A percentile compares a stretch with the other conserved stretches of the same genome.
Evolutionary conservation across 30 jellyfish, hydroid and myxozoan species (phyloP).

Genomic region (Cassiopea andromeda): DNA sequence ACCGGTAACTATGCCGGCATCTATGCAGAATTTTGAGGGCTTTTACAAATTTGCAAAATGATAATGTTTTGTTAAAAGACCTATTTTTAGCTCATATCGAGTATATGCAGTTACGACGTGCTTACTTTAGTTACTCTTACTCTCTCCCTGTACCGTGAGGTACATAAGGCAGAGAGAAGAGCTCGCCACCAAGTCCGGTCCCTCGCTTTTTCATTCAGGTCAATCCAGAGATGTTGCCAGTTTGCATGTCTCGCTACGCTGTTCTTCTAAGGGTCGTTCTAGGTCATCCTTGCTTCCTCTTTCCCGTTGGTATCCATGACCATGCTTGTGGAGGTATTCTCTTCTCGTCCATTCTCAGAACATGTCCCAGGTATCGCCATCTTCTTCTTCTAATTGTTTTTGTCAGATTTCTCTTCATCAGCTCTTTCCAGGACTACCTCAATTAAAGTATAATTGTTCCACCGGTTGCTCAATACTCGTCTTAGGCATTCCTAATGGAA

Average conservation of each 20-base stretch:
- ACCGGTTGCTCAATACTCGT: neutral
- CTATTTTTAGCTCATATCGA: no score
- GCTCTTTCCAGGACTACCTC: neutral
- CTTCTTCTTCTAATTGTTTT: neutral
- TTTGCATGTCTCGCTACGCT: neutral
- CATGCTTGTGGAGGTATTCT: neutral
- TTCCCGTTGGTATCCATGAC: neutral
- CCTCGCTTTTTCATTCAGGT: neutral
- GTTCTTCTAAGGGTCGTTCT: neutral
- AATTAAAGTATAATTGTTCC: neutral
- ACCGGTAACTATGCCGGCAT: no score
- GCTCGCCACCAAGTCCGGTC: neutral
- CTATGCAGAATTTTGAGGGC: no score
- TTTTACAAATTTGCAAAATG: no score
- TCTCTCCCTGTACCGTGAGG: neutral
- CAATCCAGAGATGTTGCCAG: neutral
- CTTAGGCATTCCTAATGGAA: neutral
- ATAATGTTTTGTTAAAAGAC: no score
- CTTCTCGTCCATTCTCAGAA: neutral
- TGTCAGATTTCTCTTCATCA: neutral
- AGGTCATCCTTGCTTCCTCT: neutral
- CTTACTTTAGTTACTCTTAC: neutral
- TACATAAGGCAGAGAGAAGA: neutral
- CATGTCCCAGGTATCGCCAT: neutral
- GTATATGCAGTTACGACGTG: no score